Conservation (phyloP, 2,888 invertebrate species). For the Synergus umbraculus region DNA sequence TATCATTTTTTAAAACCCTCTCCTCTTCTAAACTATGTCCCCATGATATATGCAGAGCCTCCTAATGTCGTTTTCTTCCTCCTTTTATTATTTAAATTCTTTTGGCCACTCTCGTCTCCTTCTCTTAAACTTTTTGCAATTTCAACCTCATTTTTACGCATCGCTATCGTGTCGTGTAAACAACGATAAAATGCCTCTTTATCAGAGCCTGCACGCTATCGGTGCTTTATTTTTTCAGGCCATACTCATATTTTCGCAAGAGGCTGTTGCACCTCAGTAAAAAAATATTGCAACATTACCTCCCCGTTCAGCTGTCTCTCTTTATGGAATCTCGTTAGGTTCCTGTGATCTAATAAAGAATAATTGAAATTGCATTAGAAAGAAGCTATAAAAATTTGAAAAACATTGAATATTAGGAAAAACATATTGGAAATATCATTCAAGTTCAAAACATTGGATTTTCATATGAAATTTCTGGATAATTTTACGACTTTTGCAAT, state of each 20-base stretch:
- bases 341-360: neutral
- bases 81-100: neutral
- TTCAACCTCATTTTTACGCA: slow-evolving; percentile 76
- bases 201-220: slow-evolving; percentile 66
- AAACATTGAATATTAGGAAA: neutral
- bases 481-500: no score
- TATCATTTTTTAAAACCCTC: neutral
- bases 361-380: neutral
- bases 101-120: slow-evolving; percentile 46
- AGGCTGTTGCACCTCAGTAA: slow-evolving; percentile 66
- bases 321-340: neutral
- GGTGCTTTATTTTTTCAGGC: slow-evolving; percentile 75
- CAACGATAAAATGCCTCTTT: slow-evolving; percentile 71
- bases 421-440: slow-evolving; percentile 21
- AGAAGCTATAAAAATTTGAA: neutral
- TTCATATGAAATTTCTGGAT: neutral
- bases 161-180: slow-evolving; percentile 73
- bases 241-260: slow-evolving; percentile 74
- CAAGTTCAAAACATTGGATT: neutral
- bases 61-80: neutral
- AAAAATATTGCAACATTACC: slow-evolving; percentile 54
- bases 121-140: slow-evolving; percentile 71
- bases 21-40: no score
- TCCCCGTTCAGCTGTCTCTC: neutral
- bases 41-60: neutral